Percentiles rank a stretch among this genome's conserved stretches.
Evolutionary conservation across 2,113 vertebrate genomes (phyloP).

Genomic region (Megalops atlanticus): DNA sequence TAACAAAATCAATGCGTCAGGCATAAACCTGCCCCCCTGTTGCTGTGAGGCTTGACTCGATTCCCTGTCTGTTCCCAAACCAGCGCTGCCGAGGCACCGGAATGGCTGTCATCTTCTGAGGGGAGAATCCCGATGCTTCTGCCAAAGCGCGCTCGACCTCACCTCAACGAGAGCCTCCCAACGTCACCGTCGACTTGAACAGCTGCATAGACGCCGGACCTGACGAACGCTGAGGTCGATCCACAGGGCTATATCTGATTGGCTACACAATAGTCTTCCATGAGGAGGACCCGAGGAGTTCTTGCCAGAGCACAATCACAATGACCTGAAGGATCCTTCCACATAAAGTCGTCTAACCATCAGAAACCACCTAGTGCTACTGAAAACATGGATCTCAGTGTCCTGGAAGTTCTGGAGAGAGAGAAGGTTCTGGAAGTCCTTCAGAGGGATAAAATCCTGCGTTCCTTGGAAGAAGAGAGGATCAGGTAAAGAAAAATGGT

Average conservation of each 20-base stretch:
- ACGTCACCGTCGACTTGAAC: too few species aligned
- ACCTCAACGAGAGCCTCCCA: too few species aligned
- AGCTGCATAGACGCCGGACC: too few species aligned
- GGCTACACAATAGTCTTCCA: too few species aligned
- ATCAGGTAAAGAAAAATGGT: conserved; percentile 71
- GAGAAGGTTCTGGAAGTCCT: conserved; percentile 85
- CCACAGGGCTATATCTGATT: too few species aligned
- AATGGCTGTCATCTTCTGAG: too few species aligned
- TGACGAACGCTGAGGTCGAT: too few species aligned
- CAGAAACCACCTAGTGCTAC: conserved; percentile 26
- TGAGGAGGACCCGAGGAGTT: neutral
- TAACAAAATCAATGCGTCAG: conserved; percentile 18
- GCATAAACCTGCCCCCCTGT: neutral
- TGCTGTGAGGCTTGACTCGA: neutral
- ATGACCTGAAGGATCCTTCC: neutral
- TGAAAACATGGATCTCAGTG: conserved; percentile 69
- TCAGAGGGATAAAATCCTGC: conserved; percentile 78
- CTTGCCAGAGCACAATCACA: neutral
- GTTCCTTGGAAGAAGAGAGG: conserved; percentile 78
- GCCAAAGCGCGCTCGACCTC: too few species aligned
- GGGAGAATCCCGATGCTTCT: too few species aligned
- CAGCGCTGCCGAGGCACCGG: neutral
- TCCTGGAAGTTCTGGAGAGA: conserved; percentile 76
- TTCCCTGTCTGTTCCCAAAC: neutral
- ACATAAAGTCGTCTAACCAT: neutral